Conservation (phyloP, 2,888 invertebrate genomes). For the Ochropacha duplaris region DNA sequence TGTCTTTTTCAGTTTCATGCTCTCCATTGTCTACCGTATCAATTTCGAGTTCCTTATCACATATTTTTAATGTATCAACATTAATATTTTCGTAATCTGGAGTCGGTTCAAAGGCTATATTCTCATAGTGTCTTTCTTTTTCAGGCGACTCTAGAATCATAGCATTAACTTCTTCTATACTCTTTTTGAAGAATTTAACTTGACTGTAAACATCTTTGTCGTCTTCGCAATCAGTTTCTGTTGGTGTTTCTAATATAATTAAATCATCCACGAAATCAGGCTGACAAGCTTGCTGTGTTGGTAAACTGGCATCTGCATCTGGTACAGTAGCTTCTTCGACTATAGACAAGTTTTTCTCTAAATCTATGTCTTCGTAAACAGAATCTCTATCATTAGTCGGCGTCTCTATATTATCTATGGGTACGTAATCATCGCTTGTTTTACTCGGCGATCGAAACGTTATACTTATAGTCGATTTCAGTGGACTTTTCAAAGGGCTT, state of each 20-base stretch:
- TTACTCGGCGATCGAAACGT: conserved; percentile 86
- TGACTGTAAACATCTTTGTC: conserved; percentile 86
- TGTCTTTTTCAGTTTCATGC: conserved; percentile 51
- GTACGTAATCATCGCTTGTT: conserved; percentile 72
- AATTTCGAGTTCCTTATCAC: conserved; percentile 57
- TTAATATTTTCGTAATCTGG: conserved; percentile 70
- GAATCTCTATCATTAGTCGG: conserved; percentile 77
- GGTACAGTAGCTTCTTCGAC: conserved; percentile 82
- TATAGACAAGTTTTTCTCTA: conserved; percentile 74
- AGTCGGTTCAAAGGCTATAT: conserved; percentile 52
- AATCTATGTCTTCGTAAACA: conserved; percentile 83
- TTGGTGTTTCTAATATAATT: conserved; percentile 82
- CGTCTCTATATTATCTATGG: conserved; percentile 60
- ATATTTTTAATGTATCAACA: conserved; percentile 59
- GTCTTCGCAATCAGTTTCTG: conserved; percentile 65
- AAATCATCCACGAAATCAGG: conserved; percentile 66
- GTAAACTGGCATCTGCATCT: conserved; percentile 79
- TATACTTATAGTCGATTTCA: conserved; percentile 88
- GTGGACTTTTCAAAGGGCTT: conserved; percentile 78
- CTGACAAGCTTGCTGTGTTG: conserved; percentile 83
- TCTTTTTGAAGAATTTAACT: conserved; percentile 89
- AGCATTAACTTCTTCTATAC: conserved; percentile 89
- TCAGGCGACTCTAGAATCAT: conserved; percentile 64
- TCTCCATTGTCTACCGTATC: conserved; percentile 34
- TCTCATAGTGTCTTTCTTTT: conserved; percentile 62